Percentiles rank a stretch among this genome's conserved stretches.
Evolutionary conservation across 2,113 vertebrate species (phyloP).

Genomic region (Callipepla squamata): DNA sequence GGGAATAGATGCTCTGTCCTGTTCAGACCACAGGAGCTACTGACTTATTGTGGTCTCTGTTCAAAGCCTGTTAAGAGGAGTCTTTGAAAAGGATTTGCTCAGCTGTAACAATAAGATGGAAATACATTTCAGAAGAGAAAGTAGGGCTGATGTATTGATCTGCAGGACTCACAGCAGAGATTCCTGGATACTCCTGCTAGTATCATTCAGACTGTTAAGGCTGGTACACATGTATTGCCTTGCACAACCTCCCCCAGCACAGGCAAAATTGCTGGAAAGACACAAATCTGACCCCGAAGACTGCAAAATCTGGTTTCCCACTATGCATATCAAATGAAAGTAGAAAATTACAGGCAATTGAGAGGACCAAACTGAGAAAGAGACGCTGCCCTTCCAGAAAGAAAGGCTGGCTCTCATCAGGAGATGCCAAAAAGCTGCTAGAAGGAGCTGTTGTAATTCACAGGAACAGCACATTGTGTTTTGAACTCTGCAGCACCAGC

Average conservation of each 20-base stretch:
- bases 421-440: background rate
- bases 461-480: background rate
- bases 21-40: slow-evolving; percentile 33
- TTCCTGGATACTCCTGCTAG: background rate
- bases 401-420: background rate
- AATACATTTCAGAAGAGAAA: background rate
- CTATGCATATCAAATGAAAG: background rate
- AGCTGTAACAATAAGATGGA: slow-evolving; percentile 3
- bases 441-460: background rate
- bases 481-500: background rate
- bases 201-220: background rate
- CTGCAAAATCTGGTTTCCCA: background rate
- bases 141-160: background rate
- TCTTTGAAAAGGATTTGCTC: background rate
- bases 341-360: background rate
- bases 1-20: background rate
- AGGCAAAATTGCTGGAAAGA: background rate
- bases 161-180: background rate
- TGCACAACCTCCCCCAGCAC: background rate
- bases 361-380: background rate
- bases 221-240: background rate
- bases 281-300: background rate
- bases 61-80: slow-evolving; percentile 30
- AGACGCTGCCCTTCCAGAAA: background rate
- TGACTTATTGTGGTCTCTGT: slow-evolving; percentile 23